These are phyloP conservation scores for Drosophila mercatorum DNA, from an alignment of 2,888 invertebrate species.

Conservation along the genomic window DNA sequence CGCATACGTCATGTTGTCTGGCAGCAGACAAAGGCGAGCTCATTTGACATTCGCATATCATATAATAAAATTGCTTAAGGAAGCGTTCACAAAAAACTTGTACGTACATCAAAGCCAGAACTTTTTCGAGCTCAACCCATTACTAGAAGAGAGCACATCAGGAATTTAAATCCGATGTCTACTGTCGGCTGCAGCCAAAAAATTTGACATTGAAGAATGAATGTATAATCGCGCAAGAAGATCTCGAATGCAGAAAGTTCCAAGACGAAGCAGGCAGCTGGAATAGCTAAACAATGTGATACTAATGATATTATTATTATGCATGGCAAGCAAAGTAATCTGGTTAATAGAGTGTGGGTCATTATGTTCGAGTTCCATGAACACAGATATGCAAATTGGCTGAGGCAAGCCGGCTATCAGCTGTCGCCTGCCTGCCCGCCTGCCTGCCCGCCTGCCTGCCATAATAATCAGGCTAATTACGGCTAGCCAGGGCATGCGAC, in stretches of 20 bases:
- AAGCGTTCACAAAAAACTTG: slow-evolving; percentile 19
- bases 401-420: not conserved
- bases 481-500: slow-evolving; percentile 4
- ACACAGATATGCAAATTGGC: slow-evolving; percentile 22
- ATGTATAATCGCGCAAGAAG: slow-evolving; percentile 5
- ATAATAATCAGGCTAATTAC: slow-evolving; percentile 44
- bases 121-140: slow-evolving; percentile 3
- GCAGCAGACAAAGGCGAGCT: slow-evolving; percentile 26
- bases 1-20: slow-evolving; percentile 61
- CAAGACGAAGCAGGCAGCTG: not conserved
- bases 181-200: slow-evolving; percentile 13
- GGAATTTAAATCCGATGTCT: slow-evolving; percentile 20
- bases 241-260: not conserved
- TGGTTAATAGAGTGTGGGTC: slow-evolving; percentile 1
- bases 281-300: not conserved
- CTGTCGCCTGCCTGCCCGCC: slow-evolving; percentile 2
- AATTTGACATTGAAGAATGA: slow-evolving; percentile 23
- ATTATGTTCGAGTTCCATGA: not conserved
- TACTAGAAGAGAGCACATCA: not conserved
- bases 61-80: slow-evolving; percentile 27
- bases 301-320: slow-evolving; percentile 3
- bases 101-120: slow-evolving; percentile 25
- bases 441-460: slow-evolving; percentile 1
- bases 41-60: slow-evolving; percentile 48
- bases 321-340: not conserved